phyloP scores from a whole-genome alignment of 2,888 invertebrate species.

The Troilus luridus region DNA sequence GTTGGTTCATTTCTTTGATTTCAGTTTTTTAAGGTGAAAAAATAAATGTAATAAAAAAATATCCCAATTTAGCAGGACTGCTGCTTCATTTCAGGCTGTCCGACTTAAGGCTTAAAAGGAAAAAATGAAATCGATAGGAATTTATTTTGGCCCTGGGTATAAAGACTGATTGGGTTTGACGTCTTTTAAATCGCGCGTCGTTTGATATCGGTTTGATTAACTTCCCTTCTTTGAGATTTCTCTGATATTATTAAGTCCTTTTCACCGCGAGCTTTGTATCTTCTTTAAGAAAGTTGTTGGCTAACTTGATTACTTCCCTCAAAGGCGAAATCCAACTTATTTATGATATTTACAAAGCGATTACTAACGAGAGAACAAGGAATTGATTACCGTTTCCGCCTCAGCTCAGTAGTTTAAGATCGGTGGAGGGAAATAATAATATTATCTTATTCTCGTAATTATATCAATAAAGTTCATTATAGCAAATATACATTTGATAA shows the following conservation, averaged over 20 bases:
- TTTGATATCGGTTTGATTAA: slow-evolving; percentile 28
- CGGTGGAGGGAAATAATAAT: too few relatives aligned
- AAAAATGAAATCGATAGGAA: not conserved
- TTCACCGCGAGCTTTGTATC: slow-evolving; percentile 4
- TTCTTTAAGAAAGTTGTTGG: not conserved
- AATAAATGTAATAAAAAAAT: not conserved
- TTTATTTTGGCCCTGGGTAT: not conserved
- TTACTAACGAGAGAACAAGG: not conserved
- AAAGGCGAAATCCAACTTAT: not conserved
- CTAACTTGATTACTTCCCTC: not conserved
- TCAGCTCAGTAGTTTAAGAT: not conserved
- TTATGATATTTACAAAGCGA: slow-evolving; percentile 9
- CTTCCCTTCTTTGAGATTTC: not conserved
- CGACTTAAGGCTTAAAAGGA: not conserved
- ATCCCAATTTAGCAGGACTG: not conserved
- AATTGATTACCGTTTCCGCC: not conserved
- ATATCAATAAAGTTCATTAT: too few relatives aligned
- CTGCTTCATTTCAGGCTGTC: not conserved
- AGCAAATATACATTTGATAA: too few relatives aligned
- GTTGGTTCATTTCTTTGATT: too few relatives aligned
- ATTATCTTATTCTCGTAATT: not conserved
- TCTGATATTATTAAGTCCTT: not conserved
- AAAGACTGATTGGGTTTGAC: not conserved
- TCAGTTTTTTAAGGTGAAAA: too few relatives aligned
- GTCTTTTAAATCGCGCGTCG: not conserved